Percentiles rank a stretch among this genome's conserved stretches.
phyloP scores from a whole-genome alignment of 2,888 invertebrate genomes.

The Ashinkailepas kermadecensis region DNA sequence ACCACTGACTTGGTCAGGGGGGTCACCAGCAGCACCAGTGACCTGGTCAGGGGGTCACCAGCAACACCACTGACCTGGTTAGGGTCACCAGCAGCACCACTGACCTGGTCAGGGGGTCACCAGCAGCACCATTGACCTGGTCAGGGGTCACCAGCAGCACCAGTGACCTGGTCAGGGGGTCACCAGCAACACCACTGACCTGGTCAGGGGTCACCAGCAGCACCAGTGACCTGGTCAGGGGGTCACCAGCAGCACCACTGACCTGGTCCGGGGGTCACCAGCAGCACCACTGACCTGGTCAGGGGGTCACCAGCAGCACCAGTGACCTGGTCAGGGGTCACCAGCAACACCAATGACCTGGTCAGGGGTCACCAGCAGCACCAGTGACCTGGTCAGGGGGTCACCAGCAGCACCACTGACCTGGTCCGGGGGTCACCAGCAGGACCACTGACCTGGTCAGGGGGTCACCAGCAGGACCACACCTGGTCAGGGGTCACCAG shows the following conservation, averaged over 20 bases:
- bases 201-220: neutral
- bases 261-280: neutral
- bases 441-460: neutral
- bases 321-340: neutral
- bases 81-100: neutral
- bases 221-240: neutral
- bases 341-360: neutral
- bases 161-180: neutral
- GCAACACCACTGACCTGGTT: neutral
- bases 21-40: neutral
- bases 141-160: neutral
- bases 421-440: neutral
- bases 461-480: neutral
- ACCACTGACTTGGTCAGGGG: neutral
- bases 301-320: neutral
- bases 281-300: conserved; percentile 3
- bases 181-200: neutral
- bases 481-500: neutral
- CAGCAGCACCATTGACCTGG: neutral
- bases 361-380: neutral
- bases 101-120: neutral
- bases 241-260: neutral
- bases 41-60: neutral
- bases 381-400: neutral
- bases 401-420: neutral